Conservation (phyloP, 2,113 vertebrate species). For the Tragelaphus imberbis region DNA sequence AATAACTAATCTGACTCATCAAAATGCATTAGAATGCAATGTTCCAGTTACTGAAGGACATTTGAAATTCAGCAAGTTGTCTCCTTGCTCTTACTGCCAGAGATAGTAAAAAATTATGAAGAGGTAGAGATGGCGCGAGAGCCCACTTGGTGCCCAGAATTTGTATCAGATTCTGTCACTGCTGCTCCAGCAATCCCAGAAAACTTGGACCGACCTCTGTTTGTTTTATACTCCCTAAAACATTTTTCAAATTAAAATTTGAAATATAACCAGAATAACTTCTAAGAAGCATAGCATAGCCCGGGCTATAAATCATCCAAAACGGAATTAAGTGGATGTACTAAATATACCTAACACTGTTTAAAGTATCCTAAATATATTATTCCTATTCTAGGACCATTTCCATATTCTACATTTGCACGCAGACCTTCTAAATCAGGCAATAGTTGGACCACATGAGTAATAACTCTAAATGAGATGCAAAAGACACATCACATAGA, state of each 20-base stretch:
- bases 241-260: conserved; percentile 64
- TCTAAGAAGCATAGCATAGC: conserved; percentile 35
- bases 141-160: conserved; percentile 46
- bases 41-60: conserved; percentile 78
- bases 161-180: not conserved
- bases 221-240: conserved; percentile 60
- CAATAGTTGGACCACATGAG: not conserved
- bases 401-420: conserved; percentile 44
- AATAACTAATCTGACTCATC: conserved; percentile 81
- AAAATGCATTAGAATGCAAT: conserved; percentile 76
- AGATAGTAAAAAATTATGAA: conserved; percentile 59
- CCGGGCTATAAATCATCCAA: conserved; percentile 45
- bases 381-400: conserved; percentile 25
- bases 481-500: conserved; percentile 4
- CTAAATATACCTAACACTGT: conserved; percentile 53
- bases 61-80: conserved; percentile 76
- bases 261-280: conserved; percentile 47
- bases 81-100: conserved; percentile 64
- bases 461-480: conserved; percentile 44
- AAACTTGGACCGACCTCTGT: conserved; percentile 56
- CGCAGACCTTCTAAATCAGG: conserved; percentile 43
- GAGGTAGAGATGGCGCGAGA: conserved; percentile 33
- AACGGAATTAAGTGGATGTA: conserved; percentile 47
- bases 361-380: conserved; percentile 59
- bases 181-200: conserved; percentile 12